These are phyloP conservation scores for Scopus umbretta DNA, from an alignment of 2,113 vertebrate genomes.

Conservation along the genomic window DNA sequence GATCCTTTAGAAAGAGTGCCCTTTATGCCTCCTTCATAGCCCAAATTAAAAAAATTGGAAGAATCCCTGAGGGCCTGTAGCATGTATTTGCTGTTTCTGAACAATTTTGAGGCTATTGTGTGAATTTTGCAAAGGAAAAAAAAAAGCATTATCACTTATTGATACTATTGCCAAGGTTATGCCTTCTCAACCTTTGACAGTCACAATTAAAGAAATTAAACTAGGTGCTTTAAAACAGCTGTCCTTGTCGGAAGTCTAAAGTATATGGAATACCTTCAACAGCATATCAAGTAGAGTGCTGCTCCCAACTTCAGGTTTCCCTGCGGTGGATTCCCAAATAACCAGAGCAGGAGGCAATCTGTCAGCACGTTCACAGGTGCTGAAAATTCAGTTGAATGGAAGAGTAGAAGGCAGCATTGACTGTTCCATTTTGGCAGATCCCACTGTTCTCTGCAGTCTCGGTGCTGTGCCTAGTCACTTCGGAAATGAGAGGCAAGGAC, in stretches of 20 bases:
- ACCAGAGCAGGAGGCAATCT: neutral
- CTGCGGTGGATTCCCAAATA: neutral
- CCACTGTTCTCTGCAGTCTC: neutral
- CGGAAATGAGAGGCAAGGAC: neutral
- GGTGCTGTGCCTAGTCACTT: neutral
- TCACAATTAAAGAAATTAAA: neutral
- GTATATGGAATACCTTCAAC: neutral
- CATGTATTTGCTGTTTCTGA: neutral
- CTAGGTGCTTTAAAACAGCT: neutral
- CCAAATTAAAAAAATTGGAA: neutral
- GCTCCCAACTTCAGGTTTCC: neutral
- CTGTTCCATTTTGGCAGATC: neutral
- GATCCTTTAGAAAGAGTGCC: neutral
- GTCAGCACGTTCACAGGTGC: accelerated
- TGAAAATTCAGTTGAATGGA: neutral
- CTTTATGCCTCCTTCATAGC: neutral
- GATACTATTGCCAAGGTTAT: neutral
- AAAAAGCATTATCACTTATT: neutral
- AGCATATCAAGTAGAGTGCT: neutral
- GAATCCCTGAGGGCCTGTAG: neutral
- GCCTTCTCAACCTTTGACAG: neutral
- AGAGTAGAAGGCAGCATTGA: neutral
- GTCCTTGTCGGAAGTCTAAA: neutral
- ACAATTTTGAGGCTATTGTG: neutral
- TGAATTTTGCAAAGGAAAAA: neutral